These are phyloP conservation scores for Platalea minor DNA, from an alignment of 2,797 vertebrate genomes.

Conservation along the genomic window DNA sequence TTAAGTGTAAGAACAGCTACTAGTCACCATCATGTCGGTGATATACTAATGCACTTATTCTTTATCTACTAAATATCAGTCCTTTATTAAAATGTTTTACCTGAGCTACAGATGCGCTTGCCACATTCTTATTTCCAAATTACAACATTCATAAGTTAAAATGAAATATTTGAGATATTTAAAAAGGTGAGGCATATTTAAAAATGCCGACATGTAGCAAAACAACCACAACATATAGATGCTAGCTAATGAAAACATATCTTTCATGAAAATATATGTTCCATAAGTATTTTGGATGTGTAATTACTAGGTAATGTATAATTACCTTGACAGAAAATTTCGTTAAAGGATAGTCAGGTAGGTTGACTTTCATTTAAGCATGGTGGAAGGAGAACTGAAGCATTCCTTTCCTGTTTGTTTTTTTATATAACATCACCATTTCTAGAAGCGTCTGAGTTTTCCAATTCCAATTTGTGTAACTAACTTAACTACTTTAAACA, in stretches of 20 bases:
- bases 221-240: background rate
- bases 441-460: background rate
- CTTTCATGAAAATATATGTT: background rate
- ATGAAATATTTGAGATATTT: background rate
- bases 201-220: background rate
- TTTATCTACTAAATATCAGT: background rate
- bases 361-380: background rate
- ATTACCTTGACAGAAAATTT: background rate
- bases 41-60: background rate
- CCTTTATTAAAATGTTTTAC: conserved; percentile 2
- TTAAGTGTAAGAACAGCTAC: background rate
- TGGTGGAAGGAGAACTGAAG: background rate
- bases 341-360: background rate
- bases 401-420: background rate
- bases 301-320: background rate
- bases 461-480: background rate
- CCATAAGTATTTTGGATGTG: background rate
- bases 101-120: background rate
- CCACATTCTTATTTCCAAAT: background rate
- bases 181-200: background rate
- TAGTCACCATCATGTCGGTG: background rate
- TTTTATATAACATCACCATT: background rate
- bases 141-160: background rate
- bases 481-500: background rate
- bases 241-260: background rate